Conservation (phyloP, 2,113 vertebrate species). For the Amphilophus citrinellus region DNA sequence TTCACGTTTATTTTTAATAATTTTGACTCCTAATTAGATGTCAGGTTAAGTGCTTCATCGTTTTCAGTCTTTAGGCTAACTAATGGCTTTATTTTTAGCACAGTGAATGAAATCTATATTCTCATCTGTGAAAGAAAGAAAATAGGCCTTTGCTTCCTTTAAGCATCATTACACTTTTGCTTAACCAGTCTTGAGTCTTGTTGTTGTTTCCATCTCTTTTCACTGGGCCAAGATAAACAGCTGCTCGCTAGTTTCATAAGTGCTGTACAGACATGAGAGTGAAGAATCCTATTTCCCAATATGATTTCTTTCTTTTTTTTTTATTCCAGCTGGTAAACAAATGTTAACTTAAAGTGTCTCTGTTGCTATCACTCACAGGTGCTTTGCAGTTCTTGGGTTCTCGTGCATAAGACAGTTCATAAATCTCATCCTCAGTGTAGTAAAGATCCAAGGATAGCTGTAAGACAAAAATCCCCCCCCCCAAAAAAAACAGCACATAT, state of each 20-base stretch:
- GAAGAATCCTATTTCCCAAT: neutral
- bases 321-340: too few species aligned
- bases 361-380: constrained; percentile 82
- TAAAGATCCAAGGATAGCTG: constrained; percentile 96
- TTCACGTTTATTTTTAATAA: neutral
- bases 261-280: neutral
- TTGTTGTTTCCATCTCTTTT: neutral
- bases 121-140: neutral
- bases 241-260: neutral
- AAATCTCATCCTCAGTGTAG: constrained; percentile 97
- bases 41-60: neutral
- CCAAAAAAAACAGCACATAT: neutral
- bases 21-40: neutral
- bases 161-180: neutral
- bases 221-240: neutral
- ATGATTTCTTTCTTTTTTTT: neutral
- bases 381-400: constrained; percentile 92
- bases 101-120: neutral
- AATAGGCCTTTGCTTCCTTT: neutral
- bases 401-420: constrained; percentile 93
- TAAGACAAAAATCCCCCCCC: neutral
- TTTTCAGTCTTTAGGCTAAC: neutral
- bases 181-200: neutral
- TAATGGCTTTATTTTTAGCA: neutral
- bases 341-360: neutral